Conservation (phyloP, 2,113 vertebrate species). For the Neotoma lepida region DNA sequence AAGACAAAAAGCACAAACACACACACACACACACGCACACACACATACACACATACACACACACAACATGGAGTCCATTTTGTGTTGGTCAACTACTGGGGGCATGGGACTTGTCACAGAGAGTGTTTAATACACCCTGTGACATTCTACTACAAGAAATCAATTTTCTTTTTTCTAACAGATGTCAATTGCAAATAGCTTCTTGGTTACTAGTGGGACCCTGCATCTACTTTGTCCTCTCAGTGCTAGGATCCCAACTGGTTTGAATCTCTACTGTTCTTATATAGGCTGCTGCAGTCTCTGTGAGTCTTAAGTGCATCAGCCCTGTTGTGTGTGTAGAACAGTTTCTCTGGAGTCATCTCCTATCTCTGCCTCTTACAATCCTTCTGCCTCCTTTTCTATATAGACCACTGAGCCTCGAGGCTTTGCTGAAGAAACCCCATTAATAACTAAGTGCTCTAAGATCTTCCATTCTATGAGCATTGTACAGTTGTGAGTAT, state of each 20-base stretch:
- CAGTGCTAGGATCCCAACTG: background rate
- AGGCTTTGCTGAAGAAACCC: background rate
- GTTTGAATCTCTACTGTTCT: background rate
- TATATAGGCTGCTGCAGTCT: background rate
- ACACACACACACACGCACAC: too few relatives aligned
- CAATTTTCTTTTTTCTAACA: background rate
- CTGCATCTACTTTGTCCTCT: background rate
- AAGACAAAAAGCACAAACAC: too few relatives aligned
- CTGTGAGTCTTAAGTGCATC: background rate
- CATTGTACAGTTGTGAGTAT: background rate
- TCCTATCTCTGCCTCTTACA: background rate
- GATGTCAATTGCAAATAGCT: background rate
- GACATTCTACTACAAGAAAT: background rate
- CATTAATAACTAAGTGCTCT: background rate
- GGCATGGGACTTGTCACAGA: background rate
- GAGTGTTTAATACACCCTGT: background rate
- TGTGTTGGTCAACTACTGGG: background rate
- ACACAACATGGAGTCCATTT: background rate
- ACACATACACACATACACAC: background rate
- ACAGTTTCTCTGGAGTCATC: background rate
- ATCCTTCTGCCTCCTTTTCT: background rate
- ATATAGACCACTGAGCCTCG: background rate
- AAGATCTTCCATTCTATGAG: background rate
- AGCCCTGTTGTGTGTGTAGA: background rate
- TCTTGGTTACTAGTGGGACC: background rate